Evolutionary conservation across 2,797 vertebrate species (phyloP).

Genomic region (Halcyon badia): DNA sequence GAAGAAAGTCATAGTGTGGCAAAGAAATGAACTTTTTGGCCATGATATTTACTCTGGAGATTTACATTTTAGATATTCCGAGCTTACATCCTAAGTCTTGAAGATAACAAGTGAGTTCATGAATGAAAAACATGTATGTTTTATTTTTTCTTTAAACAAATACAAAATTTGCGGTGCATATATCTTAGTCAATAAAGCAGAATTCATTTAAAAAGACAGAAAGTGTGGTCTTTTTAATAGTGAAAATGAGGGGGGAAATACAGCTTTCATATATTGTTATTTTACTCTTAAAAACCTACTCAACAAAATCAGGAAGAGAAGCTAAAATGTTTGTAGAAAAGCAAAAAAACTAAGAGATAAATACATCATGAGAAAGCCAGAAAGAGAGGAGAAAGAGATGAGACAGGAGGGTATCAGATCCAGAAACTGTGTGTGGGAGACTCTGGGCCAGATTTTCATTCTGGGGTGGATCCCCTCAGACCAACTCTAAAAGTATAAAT

Average conservation of each 20-base stretch:
- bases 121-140: not conserved
- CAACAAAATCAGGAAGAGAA: not conserved
- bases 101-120: not conserved
- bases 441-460: not conserved
- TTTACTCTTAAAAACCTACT: not conserved
- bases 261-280: not conserved
- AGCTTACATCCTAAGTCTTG: not conserved
- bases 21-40: not conserved
- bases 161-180: not conserved
- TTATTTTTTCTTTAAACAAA: not conserved
- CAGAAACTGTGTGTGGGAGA: not conserved
- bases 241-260: rapidly evolving
- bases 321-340: not conserved
- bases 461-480: not conserved
- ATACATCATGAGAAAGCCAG: not conserved
- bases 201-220: not conserved
- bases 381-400: not conserved
- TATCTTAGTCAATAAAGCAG: not conserved
- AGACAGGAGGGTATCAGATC: not conserved
- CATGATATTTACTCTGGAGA: conserved; percentile 3
- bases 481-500: not conserved
- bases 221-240: not conserved
- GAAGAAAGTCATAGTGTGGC: not conserved
- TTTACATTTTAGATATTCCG: not conserved
- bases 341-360: not conserved